Evolutionary conservation across 1,140 invertebrate genomes (phyloP).

Genomic region (Drosophila repletoides): DNA sequence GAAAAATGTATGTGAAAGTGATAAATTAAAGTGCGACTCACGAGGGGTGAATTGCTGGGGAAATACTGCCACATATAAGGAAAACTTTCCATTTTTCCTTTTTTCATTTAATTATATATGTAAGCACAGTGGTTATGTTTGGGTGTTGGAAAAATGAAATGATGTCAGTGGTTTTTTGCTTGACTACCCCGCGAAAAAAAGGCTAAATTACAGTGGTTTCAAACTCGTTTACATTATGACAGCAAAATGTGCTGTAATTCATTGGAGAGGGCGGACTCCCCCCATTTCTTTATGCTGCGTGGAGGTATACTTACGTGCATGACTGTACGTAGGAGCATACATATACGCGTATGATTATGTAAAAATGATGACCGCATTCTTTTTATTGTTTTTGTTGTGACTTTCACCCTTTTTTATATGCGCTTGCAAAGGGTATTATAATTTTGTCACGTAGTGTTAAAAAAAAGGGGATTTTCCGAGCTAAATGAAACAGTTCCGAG

Average conservation of each 20-base stretch:
- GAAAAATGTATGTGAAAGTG: too few species aligned
- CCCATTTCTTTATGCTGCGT: constrained; percentile 4
- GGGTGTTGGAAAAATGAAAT: constrained; percentile 13
- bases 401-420: constrained; percentile 47
- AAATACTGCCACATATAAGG: too few species aligned
- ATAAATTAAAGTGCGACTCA: too few species aligned
- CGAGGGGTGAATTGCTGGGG: too few species aligned
- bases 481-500: too few species aligned
- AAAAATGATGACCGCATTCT: constrained; percentile 68
- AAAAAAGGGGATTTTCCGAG: too few species aligned
- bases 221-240: constrained; percentile 42
- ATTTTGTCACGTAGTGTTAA: constrained; percentile 4
- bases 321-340: neutral
- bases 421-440: too few species aligned
- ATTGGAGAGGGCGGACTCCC: too few species aligned
- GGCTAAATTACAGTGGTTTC: constrained; percentile 12
- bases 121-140: neutral
- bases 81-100: too few species aligned
- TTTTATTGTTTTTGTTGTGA: constrained; percentile 24
- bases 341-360: constrained; percentile 33
- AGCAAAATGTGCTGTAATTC: constrained; percentile 67
- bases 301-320: neutral
- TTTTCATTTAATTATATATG: neutral
- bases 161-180: constrained; percentile 23
- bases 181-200: neutral